Evolutionary conservation across 2,888 invertebrate genomes (phyloP).

Genomic region (Drosophila meridiana): DNA sequence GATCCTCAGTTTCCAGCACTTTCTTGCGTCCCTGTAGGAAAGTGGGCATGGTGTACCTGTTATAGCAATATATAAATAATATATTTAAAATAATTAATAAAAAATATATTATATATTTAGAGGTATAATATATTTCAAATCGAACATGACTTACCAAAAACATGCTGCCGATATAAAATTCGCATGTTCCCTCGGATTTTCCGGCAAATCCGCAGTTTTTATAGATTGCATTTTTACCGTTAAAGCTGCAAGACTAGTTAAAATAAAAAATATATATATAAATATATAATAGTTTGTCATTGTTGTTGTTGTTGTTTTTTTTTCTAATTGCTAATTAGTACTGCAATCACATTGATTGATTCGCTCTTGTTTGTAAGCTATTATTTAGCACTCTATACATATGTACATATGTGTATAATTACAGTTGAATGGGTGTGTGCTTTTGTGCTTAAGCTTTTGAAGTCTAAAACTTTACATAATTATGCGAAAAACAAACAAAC

Average conservation of each 20-base stretch:
- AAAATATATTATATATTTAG: too few species aligned
- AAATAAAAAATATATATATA: too few species aligned
- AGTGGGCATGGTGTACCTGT: constrained; percentile 91
- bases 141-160: constrained; percentile 85
- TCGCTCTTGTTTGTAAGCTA: constrained; percentile 4
- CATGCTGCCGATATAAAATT: constrained; percentile 88
- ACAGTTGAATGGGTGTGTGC: not conserved
- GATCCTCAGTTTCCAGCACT: constrained; percentile 90
- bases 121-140: not conserved
- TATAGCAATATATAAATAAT: not conserved
- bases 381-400: not conserved
- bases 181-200: constrained; percentile 87
- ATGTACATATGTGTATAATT: not conserved
- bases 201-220: constrained; percentile 85
- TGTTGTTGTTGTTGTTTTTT: not conserved
- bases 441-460: not conserved
- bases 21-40: constrained; percentile 91
- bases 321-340: constrained; percentile 30
- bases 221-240: constrained; percentile 82
- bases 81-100: not conserved
- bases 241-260: constrained; percentile 18
- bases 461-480: constrained; percentile 1
- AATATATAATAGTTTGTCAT: constrained; percentile 11
- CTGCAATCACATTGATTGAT: constrained; percentile 37
- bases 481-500: not conserved